phyloP scores from a whole-genome alignment of 1,140 invertebrate species.

The Ladona fulva region DNA sequence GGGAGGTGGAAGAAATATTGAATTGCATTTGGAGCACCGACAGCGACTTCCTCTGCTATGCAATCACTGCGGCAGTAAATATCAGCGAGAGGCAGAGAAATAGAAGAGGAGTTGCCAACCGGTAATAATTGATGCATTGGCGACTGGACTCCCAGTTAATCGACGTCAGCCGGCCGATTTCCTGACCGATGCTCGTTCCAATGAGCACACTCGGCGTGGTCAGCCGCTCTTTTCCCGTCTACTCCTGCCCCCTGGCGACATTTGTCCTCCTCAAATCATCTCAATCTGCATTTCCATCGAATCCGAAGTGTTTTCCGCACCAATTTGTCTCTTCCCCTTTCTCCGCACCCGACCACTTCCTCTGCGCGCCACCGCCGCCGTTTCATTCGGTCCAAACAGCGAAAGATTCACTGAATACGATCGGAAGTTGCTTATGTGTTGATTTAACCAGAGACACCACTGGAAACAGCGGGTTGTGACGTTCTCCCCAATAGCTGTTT shows the following conservation, averaged over 20 bases:
- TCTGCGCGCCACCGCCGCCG: too few relatives aligned
- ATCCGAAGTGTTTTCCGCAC: background rate
- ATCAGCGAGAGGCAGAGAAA: too few relatives aligned
- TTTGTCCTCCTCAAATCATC: slow-evolving; percentile 9
- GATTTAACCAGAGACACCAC: too few relatives aligned
- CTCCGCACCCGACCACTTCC: background rate
- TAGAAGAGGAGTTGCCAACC: background rate
- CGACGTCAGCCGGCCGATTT: background rate
- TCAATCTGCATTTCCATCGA: slow-evolving; percentile 4
- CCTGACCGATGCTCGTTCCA: background rate
- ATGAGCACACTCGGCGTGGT: background rate
- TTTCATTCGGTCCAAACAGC: too few relatives aligned
- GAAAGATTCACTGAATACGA: too few relatives aligned
- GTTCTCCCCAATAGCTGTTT: too few relatives aligned
- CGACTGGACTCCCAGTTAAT: background rate
- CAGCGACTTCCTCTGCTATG: too few relatives aligned
- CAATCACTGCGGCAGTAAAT: too few relatives aligned
- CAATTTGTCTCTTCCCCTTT: background rate
- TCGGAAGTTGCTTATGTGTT: too few relatives aligned
- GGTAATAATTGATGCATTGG: background rate
- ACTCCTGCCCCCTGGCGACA: background rate
- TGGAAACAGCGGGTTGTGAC: too few relatives aligned
- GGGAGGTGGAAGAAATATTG: too few relatives aligned
- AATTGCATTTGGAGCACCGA: too few relatives aligned
- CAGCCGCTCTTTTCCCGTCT: background rate